Evolutionary conservation across 2,797 vertebrate genomes (phyloP).

Genomic region (Scyliorhinus canicula): DNA sequence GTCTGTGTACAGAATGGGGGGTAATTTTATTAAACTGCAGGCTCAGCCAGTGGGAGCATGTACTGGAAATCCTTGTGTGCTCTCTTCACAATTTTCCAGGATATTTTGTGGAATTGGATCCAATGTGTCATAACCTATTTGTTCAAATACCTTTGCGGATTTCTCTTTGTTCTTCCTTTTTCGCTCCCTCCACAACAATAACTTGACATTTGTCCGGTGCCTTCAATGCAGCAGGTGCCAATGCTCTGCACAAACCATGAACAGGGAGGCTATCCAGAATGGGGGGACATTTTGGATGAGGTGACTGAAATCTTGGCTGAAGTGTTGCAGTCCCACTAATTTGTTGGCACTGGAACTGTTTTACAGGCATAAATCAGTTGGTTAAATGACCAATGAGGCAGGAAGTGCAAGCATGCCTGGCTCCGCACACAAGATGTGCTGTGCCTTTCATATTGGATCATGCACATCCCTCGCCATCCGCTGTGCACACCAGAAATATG

Average conservation of each 20-base stretch:
- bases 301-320: background rate
- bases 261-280: background rate
- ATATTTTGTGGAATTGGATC: background rate
- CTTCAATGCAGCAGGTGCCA: background rate
- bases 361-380: background rate
- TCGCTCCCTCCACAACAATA: background rate
- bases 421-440: background rate
- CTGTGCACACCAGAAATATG: background rate
- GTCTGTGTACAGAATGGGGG: constrained; percentile 6
- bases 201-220: background rate
- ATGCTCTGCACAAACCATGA: background rate
- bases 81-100: background rate
- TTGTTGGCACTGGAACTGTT: background rate
- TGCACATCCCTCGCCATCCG: background rate
- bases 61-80: background rate
- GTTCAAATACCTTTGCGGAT: background rate
- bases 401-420: background rate
- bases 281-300: background rate
- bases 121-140: background rate
- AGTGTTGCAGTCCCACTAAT: background rate
- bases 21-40: constrained; percentile 20
- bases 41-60: background rate
- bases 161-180: background rate
- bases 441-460: background rate
- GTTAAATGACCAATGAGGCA: background rate